Percentiles rank a stretch among this genome's conserved stretches.
Evolutionary conservation across 2,888 invertebrate species (phyloP).

Genomic region (Pyrocoelia pectoralis): DNA sequence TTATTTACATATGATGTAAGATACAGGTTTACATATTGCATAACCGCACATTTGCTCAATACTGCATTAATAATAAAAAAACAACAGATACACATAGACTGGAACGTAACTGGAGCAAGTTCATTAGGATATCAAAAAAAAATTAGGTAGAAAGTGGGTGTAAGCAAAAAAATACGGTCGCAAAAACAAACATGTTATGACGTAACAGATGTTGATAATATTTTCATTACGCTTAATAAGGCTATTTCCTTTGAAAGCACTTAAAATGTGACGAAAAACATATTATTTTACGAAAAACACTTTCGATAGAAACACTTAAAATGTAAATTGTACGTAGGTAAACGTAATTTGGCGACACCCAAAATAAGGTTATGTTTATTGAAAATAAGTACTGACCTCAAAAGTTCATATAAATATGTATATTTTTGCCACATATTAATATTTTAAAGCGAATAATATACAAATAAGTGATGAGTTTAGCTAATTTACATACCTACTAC

Average conservation of each 20-base stretch:
- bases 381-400: background rate
- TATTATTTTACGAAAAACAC: background rate
- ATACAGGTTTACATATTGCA: too few species aligned
- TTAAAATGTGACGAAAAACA: background rate
- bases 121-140: background rate
- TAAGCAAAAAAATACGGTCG: conserved; percentile 26
- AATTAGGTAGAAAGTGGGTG: conserved; percentile 8
- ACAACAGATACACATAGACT: background rate
- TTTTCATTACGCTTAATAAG: conserved; percentile 13
- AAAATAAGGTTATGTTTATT: conserved; percentile 32
- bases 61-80: too few species aligned
- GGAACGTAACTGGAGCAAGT: background rate
- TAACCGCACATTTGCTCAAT: background rate
- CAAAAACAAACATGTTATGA: conserved; percentile 37
- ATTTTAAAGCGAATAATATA: background rate
- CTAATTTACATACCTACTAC: conserved; percentile 19
- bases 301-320: background rate
- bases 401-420: background rate
- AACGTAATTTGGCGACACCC: conserved; percentile 31
- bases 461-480: background rate
- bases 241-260: background rate
- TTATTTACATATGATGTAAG: background rate
- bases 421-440: background rate
- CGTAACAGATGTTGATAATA: conserved; percentile 41
- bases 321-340: background rate